Percentiles rank a stretch among this genome's conserved stretches.
Evolutionary conservation across 2,888 invertebrate species (phyloP).

Genomic region (Octodonta nipae): DNA sequence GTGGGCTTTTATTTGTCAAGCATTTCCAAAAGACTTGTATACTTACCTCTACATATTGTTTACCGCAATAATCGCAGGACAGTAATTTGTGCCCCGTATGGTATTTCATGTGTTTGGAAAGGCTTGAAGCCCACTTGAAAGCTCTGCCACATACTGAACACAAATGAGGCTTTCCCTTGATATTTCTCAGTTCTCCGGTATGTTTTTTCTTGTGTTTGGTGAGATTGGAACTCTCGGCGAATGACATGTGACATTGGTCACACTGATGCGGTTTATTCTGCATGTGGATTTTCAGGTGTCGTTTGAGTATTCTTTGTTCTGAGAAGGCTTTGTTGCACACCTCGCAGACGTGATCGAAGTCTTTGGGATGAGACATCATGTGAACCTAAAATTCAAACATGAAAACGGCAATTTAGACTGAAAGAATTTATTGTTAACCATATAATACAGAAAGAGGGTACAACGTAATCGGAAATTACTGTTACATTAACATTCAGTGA

Average conservation of each 20-base stretch:
- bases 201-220: slow-evolving; percentile 40
- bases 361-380: slow-evolving; percentile 35
- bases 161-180: slow-evolving; percentile 34
- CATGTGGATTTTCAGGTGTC: slow-evolving; percentile 38
- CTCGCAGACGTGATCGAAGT: slow-evolving; percentile 29
- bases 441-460: too few species aligned
- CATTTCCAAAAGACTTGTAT: too few species aligned
- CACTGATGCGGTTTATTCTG: slow-evolving; percentile 38
- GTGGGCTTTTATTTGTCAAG: too few species aligned
- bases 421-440: too few species aligned
- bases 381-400: too few species aligned
- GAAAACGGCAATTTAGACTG: too few species aligned
- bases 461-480: too few species aligned
- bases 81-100: slow-evolving; percentile 39
- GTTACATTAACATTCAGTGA: too few species aligned
- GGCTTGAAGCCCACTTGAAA: slow-evolving; percentile 40
- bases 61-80: slow-evolving; percentile 36
- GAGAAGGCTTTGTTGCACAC: slow-evolving; percentile 35
- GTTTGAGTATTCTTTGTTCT: slow-evolving; percentile 33
- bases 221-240: slow-evolving; percentile 39
- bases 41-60: slow-evolving; percentile 36
- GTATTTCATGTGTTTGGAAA: slow-evolving; percentile 41
- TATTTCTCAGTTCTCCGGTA: slow-evolving; percentile 37
- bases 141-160: slow-evolving; percentile 38
- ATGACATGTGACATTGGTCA: slow-evolving; percentile 37